Conservation (phyloP, 2,888 invertebrate genomes). For the Nomada goodeniana region DNA sequence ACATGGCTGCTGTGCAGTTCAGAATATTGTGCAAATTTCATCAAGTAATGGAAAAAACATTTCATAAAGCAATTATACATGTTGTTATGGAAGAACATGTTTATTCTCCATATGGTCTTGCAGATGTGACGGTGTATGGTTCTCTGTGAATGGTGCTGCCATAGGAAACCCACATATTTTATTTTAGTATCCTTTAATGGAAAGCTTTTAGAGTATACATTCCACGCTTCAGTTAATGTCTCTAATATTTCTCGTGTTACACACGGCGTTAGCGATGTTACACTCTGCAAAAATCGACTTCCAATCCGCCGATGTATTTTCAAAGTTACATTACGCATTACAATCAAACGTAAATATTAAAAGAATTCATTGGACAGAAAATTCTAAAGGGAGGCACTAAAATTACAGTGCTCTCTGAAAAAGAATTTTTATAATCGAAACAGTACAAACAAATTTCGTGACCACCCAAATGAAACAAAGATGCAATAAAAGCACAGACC, state of each 20-base stretch:
- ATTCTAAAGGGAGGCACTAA: too few relatives aligned
- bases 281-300: neutral
- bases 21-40: constrained; percentile 3
- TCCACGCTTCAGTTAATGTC: constrained; percentile 29
- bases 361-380: too few relatives aligned
- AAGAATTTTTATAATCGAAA: too few relatives aligned
- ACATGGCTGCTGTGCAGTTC: neutral
- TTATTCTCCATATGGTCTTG: neutral
- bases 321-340: neutral
- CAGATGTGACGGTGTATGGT: neutral
- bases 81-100: neutral
- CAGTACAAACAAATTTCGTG: too few relatives aligned
- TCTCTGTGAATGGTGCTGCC: constrained; percentile 5
- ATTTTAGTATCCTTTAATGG: constrained; percentile 34
- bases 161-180: constrained; percentile 19
- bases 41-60: neutral
- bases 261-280: neutral
- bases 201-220: constrained; percentile 38
- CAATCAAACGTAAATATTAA: neutral
- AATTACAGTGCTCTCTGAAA: too few relatives aligned
- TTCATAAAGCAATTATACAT: neutral
- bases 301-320: neutral
- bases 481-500: too few relatives aligned
- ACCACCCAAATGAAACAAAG: too few relatives aligned
- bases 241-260: constrained; percentile 19